phyloP scores from a whole-genome alignment of 2,888 invertebrate species.

The Crematogaster levior region DNA sequence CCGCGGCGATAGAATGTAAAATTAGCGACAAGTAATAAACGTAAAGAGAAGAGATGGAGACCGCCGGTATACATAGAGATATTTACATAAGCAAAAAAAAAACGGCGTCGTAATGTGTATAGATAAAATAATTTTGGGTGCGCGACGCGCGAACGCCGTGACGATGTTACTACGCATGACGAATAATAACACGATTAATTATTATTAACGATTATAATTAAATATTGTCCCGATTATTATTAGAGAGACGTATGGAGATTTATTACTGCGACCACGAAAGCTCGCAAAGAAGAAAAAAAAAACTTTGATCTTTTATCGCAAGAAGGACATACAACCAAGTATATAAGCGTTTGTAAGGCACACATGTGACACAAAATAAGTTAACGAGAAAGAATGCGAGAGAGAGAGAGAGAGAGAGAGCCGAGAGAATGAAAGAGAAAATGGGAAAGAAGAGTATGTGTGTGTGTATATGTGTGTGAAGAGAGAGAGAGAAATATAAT shows the following conservation, averaged over 20 bases:
- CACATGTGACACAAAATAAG: slow-evolving; percentile 39
- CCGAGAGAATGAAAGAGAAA: slow-evolving; percentile 42
- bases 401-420: slow-evolving; percentile 29
- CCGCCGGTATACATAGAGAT: slow-evolving; percentile 30
- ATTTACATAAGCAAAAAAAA: slow-evolving; percentile 29
- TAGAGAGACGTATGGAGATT: slow-evolving; percentile 49
- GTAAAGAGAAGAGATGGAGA: slow-evolving; percentile 6
- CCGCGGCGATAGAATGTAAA: slow-evolving; percentile 37
- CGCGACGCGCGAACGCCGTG: slow-evolving; percentile 28
- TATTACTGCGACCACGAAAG: slow-evolving; percentile 31
- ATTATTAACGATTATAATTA: slow-evolving; percentile 48
- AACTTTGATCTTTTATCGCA: slow-evolving; percentile 48
- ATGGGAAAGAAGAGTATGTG: slow-evolving; percentile 1
- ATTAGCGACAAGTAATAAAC: slow-evolving; percentile 38
- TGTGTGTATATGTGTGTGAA: no score
- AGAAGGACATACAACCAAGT: slow-evolving; percentile 41
- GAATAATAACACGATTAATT: slow-evolving; percentile 45
- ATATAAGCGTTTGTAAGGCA: slow-evolving; percentile 61
- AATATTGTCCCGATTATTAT: slow-evolving; percentile 45
- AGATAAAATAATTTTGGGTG: slow-evolving; percentile 42
- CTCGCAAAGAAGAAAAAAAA: slow-evolving; percentile 30
- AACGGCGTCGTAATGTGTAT: slow-evolving; percentile 29
- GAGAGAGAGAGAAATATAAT: neutral
- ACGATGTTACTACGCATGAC: slow-evolving; percentile 35
- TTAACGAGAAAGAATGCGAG: slow-evolving; percentile 31